Conservation (phyloP, 2,797 vertebrate species). For the Mus spretus region DNA sequence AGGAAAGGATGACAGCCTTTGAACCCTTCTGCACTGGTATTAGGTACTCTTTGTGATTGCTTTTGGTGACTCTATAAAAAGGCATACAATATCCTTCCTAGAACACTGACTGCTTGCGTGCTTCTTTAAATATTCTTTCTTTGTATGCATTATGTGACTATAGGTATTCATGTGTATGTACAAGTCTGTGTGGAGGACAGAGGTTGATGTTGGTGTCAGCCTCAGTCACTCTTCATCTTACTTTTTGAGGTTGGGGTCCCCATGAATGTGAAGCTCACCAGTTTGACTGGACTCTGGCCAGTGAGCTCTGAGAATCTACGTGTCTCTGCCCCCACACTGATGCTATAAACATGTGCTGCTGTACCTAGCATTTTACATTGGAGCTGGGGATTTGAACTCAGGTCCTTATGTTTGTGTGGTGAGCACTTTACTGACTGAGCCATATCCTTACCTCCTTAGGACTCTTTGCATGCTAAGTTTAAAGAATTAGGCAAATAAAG, state of each 20-base stretch:
- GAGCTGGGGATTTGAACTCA: not conserved
- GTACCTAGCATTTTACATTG: not conserved
- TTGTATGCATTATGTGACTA: not conserved
- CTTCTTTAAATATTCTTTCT: not conserved
- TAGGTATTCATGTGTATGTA: not conserved
- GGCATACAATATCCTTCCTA: not conserved
- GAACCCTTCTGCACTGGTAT: not conserved
- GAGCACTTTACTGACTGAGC: not conserved
- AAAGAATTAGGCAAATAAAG: not conserved
- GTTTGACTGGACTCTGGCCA: not conserved
- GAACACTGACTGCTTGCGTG: not conserved
- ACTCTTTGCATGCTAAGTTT: not conserved
- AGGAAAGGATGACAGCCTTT: not conserved
- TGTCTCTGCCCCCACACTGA: not conserved
- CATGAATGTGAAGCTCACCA: not conserved
- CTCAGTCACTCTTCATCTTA: not conserved
- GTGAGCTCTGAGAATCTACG: not conserved
- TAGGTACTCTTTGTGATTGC: constrained; percentile 11
- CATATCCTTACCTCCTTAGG: not conserved
- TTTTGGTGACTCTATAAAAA: not conserved
- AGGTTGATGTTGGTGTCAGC: not conserved
- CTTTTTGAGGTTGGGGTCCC: not conserved
- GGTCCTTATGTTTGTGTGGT: not conserved
- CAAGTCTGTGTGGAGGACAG: not conserved
- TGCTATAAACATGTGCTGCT: not conserved